Percentiles rank a stretch among this genome's conserved stretches.
Evolutionary conservation across 2,113 vertebrate species (phyloP).

Genomic region (Craseonycteris thonglongyai): DNA sequence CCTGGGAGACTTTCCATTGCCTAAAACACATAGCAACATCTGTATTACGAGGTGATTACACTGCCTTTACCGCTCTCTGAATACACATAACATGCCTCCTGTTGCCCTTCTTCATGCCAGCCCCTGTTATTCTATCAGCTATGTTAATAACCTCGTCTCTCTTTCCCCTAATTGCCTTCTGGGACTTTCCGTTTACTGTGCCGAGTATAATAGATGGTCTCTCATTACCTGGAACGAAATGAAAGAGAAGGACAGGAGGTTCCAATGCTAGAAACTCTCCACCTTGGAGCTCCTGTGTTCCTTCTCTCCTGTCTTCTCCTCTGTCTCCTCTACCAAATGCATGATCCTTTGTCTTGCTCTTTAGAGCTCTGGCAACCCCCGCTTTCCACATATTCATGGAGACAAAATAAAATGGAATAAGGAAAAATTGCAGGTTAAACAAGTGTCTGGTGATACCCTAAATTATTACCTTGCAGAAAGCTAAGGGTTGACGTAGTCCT

Average conservation of each 20-base stretch:
- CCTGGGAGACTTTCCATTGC: neutral
- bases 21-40: neutral
- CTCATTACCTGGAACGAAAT: neutral
- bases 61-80: neutral
- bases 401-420: slow-evolving; percentile 40
- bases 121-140: neutral
- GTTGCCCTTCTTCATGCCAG: neutral
- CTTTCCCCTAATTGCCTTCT: neutral
- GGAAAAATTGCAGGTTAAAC: slow-evolving; percentile 59
- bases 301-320: neutral
- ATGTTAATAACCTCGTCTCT: neutral
- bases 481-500: slow-evolving; percentile 46
- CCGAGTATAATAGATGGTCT: neutral
- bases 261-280: neutral
- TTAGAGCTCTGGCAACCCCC: neutral
- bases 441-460: slow-evolving; percentile 51
- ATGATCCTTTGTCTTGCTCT: neutral
- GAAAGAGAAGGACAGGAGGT: neutral
- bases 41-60: neutral
- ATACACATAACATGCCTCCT: neutral
- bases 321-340: neutral
- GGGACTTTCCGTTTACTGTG: neutral
- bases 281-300: neutral
- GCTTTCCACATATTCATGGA: slow-evolving; percentile 2
- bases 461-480: slow-evolving; percentile 58